Evolutionary conservation across 2,888 invertebrate species (phyloP), one percentile per base, ranked within the genome.

Genomic region (Netelia inedita): DNA sequence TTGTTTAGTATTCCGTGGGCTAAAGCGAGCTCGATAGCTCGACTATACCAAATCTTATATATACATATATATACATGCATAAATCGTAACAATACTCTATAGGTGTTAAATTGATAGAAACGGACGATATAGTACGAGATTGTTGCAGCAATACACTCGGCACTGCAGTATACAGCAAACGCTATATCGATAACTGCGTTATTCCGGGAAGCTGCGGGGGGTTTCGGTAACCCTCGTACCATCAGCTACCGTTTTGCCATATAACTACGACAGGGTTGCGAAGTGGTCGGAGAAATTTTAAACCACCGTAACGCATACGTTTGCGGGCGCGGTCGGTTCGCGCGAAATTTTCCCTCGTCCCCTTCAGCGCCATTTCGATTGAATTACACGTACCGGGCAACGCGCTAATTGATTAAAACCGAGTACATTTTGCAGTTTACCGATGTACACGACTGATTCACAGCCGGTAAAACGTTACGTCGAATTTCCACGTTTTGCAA

Each of bases 381-480:
- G 89, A 89, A 91, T 91, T 91, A 90, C 23, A 59, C 74, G 53
- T 65, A 57, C 72, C 71, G 74, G 59, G 71, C 74, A 79, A 66
- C 72, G 43, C 59, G 88, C 87, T 92, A 92, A 92, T 92, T 91
- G 90, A 91, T 92, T 92, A 92, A 91, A 92, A 89, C 89, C 88
- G 59, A 79, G 78, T 83, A 79, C 72, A 83, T 88, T 84, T 87
- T 85, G 82, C 82, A 82, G 50, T 50, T 59, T 65, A 9, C 55
- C 10, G 61, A 46, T 43, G 46, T 57, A 68, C 46, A 23, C 35
- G 9, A 21, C 63, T 41, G 23, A 69, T 63, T 55, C 59, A 23
- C 61, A 35, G 50, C 35, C 65, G 53, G 50, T 35, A 57, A 76
- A 63, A 61, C 28, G 23, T 23, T 69, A 21, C 65, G 63, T 59